Percentiles rank a stretch among this genome's conserved stretches.
phyloP scores from a whole-genome alignment of 2,888 invertebrate genomes.

The Tupiocoris notatus region DNA sequence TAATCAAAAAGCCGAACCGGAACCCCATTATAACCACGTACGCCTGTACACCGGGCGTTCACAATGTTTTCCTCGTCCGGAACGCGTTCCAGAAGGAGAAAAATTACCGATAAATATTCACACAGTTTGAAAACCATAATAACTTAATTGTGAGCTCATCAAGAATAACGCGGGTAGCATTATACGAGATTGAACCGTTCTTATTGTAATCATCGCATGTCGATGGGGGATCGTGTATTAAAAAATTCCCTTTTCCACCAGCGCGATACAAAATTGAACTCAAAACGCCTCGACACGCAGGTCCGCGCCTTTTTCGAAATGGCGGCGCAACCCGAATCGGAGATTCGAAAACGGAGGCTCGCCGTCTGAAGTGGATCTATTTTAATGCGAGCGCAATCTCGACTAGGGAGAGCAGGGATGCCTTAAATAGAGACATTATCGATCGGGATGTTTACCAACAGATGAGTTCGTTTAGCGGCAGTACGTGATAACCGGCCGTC shows the following conservation, averaged over 20 bases:
- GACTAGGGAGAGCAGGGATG: slow-evolving; percentile 5
- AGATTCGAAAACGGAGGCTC: background rate
- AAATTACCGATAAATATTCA: slow-evolving; percentile 29
- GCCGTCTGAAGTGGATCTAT: slow-evolving; percentile 10
- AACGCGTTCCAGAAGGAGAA: background rate
- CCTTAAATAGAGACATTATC: slow-evolving; percentile 31
- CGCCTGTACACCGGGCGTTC: background rate
- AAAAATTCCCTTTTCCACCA: background rate
- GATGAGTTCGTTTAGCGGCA: slow-evolving; percentile 14
- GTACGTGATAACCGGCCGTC: slow-evolving; percentile 10
- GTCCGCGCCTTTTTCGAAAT: no score
- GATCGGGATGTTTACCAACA: slow-evolving; percentile 20
- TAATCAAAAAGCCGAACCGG: background rate
- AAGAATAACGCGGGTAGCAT: background rate
- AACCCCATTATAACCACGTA: slow-evolving; percentile 14
- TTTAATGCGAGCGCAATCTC: slow-evolving; percentile 23
- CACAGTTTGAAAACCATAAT: slow-evolving; percentile 18
- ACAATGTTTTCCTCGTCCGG: background rate
- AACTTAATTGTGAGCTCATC: slow-evolving; percentile 22
- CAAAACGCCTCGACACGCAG: background rate
- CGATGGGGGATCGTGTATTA: background rate
- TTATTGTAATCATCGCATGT: background rate
- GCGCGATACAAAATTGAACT: background rate
- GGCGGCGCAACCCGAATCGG: background rate
- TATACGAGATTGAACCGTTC: background rate